A percentile compares a stretch with the other conserved stretches of the same genome.
phyloP scores from a whole-genome alignment of 2,113 vertebrate species.

The Felis chaus region DNA sequence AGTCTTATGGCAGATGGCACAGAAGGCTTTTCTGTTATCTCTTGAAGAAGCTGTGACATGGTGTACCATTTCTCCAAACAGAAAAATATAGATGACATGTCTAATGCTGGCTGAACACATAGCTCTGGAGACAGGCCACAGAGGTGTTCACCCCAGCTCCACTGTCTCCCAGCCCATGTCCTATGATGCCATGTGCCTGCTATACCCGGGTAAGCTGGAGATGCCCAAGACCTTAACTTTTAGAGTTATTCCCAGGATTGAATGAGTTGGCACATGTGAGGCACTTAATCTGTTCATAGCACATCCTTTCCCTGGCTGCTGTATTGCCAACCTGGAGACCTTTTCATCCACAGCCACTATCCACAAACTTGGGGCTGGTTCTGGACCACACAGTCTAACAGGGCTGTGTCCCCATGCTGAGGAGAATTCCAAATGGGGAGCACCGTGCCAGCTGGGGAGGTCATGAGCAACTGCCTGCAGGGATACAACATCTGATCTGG shows the following conservation, averaged over 20 bases:
- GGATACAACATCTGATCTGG: neutral
- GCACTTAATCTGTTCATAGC: neutral
- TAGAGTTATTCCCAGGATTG: neutral
- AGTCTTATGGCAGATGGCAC: neutral
- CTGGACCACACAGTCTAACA: neutral
- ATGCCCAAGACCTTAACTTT: neutral
- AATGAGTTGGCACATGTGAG: neutral
- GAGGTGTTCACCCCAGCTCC: neutral
- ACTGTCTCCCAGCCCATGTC: too few relatives aligned
- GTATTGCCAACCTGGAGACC: neutral
- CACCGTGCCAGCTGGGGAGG: neutral
- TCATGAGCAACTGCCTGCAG: neutral
- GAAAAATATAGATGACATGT: neutral
- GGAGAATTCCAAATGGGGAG: neutral
- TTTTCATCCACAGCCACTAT: neutral
- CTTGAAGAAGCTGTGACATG: neutral
- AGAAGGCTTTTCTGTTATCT: neutral
- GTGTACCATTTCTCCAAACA: neutral
- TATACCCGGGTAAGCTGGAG: neutral
- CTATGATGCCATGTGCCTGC: neutral
- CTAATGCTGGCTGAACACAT: neutral
- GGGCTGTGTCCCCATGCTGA: neutral
- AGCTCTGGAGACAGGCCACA: neutral
- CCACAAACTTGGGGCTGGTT: neutral
- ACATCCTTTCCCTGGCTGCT: neutral